phyloP scores from a whole-genome alignment of 2,113 vertebrate species.

The Cryptoleucopteryx plumbea region DNA sequence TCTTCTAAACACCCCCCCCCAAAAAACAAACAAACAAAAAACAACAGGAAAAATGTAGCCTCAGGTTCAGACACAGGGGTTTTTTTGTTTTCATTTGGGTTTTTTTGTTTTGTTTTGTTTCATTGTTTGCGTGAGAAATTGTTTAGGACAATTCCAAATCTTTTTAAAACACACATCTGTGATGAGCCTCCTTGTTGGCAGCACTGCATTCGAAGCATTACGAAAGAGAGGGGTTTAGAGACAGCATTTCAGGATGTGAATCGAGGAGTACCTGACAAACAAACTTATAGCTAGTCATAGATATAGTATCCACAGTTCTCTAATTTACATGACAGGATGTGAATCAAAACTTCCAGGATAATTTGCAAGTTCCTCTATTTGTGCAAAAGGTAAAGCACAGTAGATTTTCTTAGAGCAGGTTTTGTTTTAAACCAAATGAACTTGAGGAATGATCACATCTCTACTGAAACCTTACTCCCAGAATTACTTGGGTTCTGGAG shows the following conservation, averaged over 20 bases:
- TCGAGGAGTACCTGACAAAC: neutral
- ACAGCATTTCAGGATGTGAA: neutral
- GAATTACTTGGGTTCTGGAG: neutral
- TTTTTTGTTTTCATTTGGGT: neutral
- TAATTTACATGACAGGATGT: neutral
- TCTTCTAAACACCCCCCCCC: neutral
- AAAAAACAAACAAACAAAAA: too few relatives aligned
- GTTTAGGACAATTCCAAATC: neutral
- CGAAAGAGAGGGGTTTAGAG: neutral
- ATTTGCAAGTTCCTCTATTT: neutral
- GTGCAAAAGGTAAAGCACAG: neutral
- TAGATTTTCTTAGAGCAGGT: neutral
- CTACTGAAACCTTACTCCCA: neutral
- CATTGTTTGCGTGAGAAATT: neutral
- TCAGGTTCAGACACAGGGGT: neutral
- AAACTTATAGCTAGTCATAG: neutral
- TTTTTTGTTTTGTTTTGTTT: neutral
- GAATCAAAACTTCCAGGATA: neutral
- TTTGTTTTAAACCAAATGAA: neutral
- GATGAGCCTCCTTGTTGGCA: neutral
- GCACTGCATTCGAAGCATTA: neutral
- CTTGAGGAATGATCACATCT: neutral
- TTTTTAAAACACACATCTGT: neutral
- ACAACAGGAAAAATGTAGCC: neutral
- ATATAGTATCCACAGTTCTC: neutral